These are phyloP conservation scores for Gallinago jamesoni DNA, from an alignment of 2,113 vertebrate species.

Conservation along the genomic window DNA sequence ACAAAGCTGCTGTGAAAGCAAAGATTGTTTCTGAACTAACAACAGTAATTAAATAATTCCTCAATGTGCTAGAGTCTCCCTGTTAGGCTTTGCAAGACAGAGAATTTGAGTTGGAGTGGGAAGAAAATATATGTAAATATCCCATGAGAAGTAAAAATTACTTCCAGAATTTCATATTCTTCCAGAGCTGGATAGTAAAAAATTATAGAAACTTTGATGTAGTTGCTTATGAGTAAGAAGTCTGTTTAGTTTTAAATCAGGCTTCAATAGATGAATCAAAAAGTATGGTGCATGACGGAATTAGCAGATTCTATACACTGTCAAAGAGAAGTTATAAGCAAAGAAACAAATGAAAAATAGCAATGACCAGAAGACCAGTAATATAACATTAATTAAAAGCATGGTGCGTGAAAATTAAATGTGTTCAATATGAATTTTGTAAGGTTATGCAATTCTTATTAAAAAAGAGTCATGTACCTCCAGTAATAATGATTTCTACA, in stretches of 20 bases:
- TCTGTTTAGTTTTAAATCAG: background rate
- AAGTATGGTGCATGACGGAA: background rate
- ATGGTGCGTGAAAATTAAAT: background rate
- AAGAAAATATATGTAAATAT: background rate
- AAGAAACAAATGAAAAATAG: background rate
- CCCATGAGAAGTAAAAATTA: background rate
- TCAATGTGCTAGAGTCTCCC: background rate
- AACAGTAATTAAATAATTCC: background rate
- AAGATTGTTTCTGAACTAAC: background rate
- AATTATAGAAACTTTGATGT: background rate
- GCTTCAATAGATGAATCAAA: background rate
- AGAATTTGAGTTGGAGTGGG: background rate
- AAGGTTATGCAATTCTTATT: background rate
- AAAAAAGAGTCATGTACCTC: background rate
- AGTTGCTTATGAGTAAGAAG: background rate
- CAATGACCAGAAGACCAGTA: background rate
- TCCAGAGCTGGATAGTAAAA: background rate
- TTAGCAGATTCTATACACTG: background rate
- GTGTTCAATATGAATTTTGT: background rate
- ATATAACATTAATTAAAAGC: background rate
- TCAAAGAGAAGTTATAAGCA: background rate
- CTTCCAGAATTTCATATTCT: background rate
- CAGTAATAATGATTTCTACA: background rate
- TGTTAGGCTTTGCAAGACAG: background rate
- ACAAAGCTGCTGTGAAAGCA: background rate